Conservation (phyloP, 2,888 invertebrate species). For the Hemithea aestivaria region DNA sequence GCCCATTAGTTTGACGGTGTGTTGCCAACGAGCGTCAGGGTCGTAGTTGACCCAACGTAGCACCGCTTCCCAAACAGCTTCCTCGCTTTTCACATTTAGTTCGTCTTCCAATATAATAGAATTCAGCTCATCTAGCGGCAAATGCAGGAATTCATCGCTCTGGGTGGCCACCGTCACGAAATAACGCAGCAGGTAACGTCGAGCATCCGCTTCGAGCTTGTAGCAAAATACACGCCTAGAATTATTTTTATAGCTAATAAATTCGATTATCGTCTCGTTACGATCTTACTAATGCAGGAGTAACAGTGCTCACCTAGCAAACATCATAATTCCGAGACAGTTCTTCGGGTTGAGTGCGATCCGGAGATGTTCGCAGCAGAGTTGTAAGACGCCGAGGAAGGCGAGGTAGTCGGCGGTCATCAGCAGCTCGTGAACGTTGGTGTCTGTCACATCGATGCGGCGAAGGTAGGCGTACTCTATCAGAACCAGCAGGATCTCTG, state of each 20-base stretch:
- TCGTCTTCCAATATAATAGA: conserved; percentile 90
- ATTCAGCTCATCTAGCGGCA: conserved; percentile 85
- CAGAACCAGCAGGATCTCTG: conserved; percentile 86
- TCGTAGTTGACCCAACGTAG: conserved; percentile 92
- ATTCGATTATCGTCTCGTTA: conserved; percentile 3
- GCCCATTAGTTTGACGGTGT: conserved; percentile 88
- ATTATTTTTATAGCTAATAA: conserved; percentile 21
- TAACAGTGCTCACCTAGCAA: conserved; percentile 81
- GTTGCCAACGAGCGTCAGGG: conserved; percentile 83
- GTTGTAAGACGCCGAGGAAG: conserved; percentile 88
- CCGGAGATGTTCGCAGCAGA: conserved; percentile 88
- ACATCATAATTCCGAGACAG: conserved; percentile 90
- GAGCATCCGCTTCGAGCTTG: conserved; percentile 83
- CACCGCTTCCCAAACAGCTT: conserved; percentile 91
- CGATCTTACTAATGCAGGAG: neutral
- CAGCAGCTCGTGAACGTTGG: conserved; percentile 89
- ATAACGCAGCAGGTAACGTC: conserved; percentile 85
- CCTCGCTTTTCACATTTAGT: conserved; percentile 92
- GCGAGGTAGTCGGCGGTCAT: conserved; percentile 93
- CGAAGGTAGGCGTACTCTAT: conserved; percentile 93
- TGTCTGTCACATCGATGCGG: conserved; percentile 84
- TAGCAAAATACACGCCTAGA: conserved; percentile 84
- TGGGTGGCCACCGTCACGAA: conserved; percentile 86
- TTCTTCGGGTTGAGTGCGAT: conserved; percentile 85
- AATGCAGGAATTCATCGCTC: conserved; percentile 86